phyloP scores from a whole-genome alignment of 2,888 invertebrate species.

The Leucophora obtusa region DNA sequence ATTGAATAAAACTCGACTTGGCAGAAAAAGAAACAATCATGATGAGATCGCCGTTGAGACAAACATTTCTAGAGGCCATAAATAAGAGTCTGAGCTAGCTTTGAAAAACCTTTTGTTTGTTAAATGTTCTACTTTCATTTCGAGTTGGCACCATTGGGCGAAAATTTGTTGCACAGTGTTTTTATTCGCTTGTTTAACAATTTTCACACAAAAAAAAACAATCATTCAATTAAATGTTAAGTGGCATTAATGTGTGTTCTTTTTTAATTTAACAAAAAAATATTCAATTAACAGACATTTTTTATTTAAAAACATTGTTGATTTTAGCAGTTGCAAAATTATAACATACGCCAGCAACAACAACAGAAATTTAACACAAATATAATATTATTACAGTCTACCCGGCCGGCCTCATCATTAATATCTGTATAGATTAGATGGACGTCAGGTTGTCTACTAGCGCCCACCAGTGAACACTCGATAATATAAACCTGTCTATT shows the following conservation, averaged over 20 bases:
- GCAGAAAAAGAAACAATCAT: no score
- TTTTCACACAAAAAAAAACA: slow-evolving; percentile 1
- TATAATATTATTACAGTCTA: not conserved
- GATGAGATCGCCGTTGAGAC: no score
- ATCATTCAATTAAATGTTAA: slow-evolving; percentile 57
- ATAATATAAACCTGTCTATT: slow-evolving; percentile 8
- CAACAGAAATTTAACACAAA: not conserved
- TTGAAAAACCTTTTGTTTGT: no score
- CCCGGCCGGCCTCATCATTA: not conserved
- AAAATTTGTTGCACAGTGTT: no score
- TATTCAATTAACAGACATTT: slow-evolving; percentile 21
- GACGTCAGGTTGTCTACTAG: slow-evolving; percentile 53
- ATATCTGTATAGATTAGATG: slow-evolving; percentile 1
- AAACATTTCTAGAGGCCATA: no score
- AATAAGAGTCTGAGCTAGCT: no score
- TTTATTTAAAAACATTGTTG: not conserved
- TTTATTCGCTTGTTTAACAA: not conserved
- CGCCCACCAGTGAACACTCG: slow-evolving; percentile 34
- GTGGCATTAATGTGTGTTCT: slow-evolving; percentile 38
- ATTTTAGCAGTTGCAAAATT: slow-evolving; percentile 8
- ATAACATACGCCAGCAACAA: not conserved
- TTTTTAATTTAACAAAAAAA: slow-evolving; percentile 4
- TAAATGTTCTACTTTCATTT: no score
- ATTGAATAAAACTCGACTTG: no score
- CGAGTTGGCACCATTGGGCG: no score